Conservation (phyloP, 2,888 invertebrate species). For the Drosophila diplacantha region DNA sequence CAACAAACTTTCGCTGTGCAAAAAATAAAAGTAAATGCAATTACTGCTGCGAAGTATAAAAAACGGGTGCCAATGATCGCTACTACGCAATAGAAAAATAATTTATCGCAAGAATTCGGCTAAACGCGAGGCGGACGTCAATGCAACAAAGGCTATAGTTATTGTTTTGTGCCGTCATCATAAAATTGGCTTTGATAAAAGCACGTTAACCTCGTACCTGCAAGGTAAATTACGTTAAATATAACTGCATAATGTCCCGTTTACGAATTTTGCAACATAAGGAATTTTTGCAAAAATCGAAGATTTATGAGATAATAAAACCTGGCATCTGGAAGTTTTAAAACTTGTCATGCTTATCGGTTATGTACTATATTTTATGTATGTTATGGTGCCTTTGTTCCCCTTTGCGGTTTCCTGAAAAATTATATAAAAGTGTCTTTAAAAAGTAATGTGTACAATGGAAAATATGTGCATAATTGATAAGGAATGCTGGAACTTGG, state of each 20-base stretch:
- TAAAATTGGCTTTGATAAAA: constrained; percentile 20
- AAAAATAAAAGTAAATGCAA: constrained; percentile 17
- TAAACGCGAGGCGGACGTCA: neutral
- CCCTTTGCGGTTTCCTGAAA: neutral
- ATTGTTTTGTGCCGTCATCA: constrained; percentile 1
- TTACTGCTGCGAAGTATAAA: constrained; percentile 24
- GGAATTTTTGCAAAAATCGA: neutral
- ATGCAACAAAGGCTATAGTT: constrained; percentile 18
- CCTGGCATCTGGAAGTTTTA: neutral
- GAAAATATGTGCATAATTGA: neutral
- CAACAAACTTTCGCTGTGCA: constrained; percentile 6
- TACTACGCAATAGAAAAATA: constrained; percentile 33
- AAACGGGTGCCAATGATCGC: constrained; percentile 25
- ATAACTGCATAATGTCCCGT: constrained; percentile 12
- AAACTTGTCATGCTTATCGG: neutral
- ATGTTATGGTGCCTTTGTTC: neutral
- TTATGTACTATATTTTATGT: neutral
- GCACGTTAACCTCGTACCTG: constrained; percentile 27
- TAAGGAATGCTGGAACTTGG: neutral
- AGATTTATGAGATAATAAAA: neutral
- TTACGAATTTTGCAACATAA: neutral
- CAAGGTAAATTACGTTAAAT: constrained; percentile 17
- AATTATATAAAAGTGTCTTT: neutral
- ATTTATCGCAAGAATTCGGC: constrained; percentile 20
- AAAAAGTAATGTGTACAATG: neutral